phyloP scores from a whole-genome alignment of 2,888 invertebrate species.

The Atethmia centrago region DNA sequence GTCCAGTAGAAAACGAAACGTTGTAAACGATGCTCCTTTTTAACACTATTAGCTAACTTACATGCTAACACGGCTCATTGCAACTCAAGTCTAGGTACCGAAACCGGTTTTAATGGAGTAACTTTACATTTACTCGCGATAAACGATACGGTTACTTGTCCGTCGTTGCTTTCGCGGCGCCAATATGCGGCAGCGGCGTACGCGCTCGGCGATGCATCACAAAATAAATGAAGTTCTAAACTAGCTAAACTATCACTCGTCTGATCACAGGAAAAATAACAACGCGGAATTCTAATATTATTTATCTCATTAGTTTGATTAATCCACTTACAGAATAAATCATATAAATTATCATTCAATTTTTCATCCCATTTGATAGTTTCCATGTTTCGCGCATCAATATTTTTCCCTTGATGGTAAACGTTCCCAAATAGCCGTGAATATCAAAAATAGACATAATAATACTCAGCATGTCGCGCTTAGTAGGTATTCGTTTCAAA shows the following conservation, averaged over 20 bases:
- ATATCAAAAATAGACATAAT: not conserved
- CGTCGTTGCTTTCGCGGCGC: not conserved
- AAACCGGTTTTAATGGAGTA: too few relatives aligned
- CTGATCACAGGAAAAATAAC: not conserved
- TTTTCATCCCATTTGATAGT: not conserved
- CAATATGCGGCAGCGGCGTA: not conserved
- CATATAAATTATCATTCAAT: too few relatives aligned
- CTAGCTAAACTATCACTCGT: not conserved
- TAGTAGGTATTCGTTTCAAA: not conserved
- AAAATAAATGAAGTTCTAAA: slow-evolving; percentile 3
- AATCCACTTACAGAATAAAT: not conserved
- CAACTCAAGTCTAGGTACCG: too few relatives aligned
- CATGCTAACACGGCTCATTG: too few relatives aligned
- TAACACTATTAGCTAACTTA: too few relatives aligned
- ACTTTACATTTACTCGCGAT: too few relatives aligned
- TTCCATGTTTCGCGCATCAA: not conserved
- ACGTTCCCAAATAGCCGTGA: not conserved
- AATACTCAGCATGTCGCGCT: not conserved
- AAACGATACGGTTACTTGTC: not conserved
- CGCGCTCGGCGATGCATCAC: slow-evolving; percentile 6
- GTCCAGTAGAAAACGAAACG: too few relatives aligned
- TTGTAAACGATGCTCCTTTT: too few relatives aligned
- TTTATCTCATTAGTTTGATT: not conserved
- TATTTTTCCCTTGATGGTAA: not conserved
- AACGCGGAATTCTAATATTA: not conserved